Evolutionary conservation across 2,888 invertebrate genomes (phyloP).

Genomic region (Brenthis daphne): DNA sequence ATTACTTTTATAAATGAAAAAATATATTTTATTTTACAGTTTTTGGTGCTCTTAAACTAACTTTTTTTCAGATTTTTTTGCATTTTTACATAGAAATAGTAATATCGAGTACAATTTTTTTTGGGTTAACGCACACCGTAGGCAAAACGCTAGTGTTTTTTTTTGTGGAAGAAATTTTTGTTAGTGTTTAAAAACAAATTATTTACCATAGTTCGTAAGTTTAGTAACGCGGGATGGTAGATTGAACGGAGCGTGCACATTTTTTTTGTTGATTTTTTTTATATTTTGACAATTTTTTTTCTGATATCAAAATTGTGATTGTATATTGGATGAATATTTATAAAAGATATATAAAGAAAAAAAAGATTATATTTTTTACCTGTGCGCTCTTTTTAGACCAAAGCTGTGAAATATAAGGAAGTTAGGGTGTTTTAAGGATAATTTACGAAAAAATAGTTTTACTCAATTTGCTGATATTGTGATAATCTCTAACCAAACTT

Average conservation of each 20-base stretch:
- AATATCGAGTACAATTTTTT: slow-evolving; percentile 45
- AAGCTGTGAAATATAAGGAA: slow-evolving; percentile 70
- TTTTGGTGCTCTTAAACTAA: slow-evolving; percentile 58
- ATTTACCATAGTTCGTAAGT: slow-evolving; percentile 56
- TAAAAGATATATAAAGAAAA: slow-evolving; percentile 44
- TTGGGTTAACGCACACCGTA: slow-evolving; percentile 45
- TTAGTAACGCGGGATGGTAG: slow-evolving; percentile 56
- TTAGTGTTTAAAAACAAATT: slow-evolving; percentile 34
- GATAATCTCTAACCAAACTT: slow-evolving; percentile 20
- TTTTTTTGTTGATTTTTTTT: slow-evolving; percentile 44
- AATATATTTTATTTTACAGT: slow-evolving; percentile 40
- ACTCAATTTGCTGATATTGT: slow-evolving; percentile 18
- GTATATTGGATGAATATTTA: slow-evolving; percentile 43
- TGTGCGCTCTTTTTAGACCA: slow-evolving; percentile 75
- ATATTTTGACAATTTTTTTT: slow-evolving; percentile 29
- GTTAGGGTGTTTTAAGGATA: slow-evolving; percentile 14
- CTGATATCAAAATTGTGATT: slow-evolving; percentile 46
- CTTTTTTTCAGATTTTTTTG: slow-evolving; percentile 43
- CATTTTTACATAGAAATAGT: slow-evolving; percentile 43
- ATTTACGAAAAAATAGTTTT: slow-evolving; percentile 10
- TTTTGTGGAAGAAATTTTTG: slow-evolving; percentile 34
- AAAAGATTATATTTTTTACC: slow-evolving; percentile 52
- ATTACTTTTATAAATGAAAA: background rate
- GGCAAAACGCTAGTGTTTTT: slow-evolving; percentile 44
- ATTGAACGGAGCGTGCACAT: slow-evolving; percentile 56